Percentiles rank a stretch among this genome's conserved stretches.
Evolutionary conservation across 2,797 vertebrate genomes (phyloP).

Genomic region (Astyanax mexicanus): DNA sequence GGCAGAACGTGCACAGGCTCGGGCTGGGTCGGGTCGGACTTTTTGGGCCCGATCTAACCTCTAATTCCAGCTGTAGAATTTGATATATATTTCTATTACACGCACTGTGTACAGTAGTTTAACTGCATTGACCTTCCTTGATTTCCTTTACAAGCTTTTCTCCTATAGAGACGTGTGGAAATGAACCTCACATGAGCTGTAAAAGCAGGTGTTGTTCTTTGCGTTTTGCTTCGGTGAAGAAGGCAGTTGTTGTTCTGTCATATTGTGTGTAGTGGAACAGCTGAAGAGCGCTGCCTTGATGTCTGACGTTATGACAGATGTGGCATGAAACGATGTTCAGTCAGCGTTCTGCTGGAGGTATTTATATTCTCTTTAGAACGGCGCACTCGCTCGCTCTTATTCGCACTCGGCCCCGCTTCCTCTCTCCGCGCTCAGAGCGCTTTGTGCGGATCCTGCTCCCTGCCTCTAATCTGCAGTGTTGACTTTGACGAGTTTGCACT

Average conservation of each 20-base stretch:
- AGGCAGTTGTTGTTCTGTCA: not conserved
- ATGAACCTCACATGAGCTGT: not conserved
- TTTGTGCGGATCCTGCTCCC: slow-evolving; percentile 18
- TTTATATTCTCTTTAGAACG: slow-evolving; percentile 28
- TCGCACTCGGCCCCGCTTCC: slow-evolving; percentile 8
- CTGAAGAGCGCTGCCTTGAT: slow-evolving; percentile 19
- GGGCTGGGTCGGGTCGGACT: no score
- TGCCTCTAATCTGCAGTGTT: slow-evolving; percentile 20
- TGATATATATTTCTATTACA: no score
- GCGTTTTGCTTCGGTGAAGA: not conserved
- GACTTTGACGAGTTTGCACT: slow-evolving; percentile 16
- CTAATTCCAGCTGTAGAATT: no score
- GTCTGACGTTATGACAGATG: slow-evolving; percentile 47
- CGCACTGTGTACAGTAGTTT: no score
- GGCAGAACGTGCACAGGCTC: no score
- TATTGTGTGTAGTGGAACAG: slow-evolving; percentile 15
- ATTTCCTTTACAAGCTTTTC: no score
- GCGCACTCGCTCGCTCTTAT: slow-evolving; percentile 17
- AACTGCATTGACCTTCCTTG: no score
- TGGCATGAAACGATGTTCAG: slow-evolving; percentile 40
- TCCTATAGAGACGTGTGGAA: not conserved
- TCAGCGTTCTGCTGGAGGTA: slow-evolving; percentile 42
- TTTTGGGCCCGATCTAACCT: no score
- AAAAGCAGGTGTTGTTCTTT: slow-evolving; percentile 1
- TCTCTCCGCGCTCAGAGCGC: not conserved